Evolutionary conservation across 2,797 vertebrate species (phyloP).

Genomic region (Malurus leucopterus): DNA sequence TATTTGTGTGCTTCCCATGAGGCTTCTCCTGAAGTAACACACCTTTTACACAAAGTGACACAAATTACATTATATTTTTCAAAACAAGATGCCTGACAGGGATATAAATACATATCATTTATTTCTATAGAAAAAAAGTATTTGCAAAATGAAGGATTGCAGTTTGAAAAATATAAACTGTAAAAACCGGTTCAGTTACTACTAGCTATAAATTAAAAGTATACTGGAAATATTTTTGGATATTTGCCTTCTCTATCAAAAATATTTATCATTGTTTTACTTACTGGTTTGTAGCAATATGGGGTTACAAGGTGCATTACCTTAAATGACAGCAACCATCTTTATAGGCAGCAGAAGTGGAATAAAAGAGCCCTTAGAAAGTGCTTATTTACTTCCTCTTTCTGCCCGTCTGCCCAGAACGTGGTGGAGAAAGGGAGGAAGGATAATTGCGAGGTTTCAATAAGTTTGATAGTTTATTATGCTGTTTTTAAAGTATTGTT

Average conservation of each 20-base stretch:
- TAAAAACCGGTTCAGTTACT: not conserved
- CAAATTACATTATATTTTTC: conserved; percentile 35
- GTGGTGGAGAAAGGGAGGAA: not conserved
- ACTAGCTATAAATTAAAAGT: not conserved
- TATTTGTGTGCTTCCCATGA: not conserved
- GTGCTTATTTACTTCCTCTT: not conserved
- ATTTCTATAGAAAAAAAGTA: not conserved
- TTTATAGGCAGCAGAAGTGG: not conserved
- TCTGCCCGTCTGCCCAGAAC: not conserved
- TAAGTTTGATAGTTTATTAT: not conserved
- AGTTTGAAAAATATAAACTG: not conserved
- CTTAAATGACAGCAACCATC: not conserved
- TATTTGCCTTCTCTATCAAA: not conserved
- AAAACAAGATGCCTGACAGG: not conserved
- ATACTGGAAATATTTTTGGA: not conserved
- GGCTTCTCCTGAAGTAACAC: conserved; percentile 7
- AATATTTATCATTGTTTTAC: not conserved
- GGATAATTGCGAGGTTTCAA: not conserved
- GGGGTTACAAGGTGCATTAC: not conserved
- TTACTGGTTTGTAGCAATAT: not conserved
- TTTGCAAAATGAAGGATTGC: not conserved
- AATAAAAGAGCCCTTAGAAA: not conserved
- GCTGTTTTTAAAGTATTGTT: not conserved
- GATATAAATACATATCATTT: not conserved
- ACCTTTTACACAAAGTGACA: not conserved